Conservation (phyloP, 64 coral and sea anemone species). For the Montipora efflorescens region DNA sequence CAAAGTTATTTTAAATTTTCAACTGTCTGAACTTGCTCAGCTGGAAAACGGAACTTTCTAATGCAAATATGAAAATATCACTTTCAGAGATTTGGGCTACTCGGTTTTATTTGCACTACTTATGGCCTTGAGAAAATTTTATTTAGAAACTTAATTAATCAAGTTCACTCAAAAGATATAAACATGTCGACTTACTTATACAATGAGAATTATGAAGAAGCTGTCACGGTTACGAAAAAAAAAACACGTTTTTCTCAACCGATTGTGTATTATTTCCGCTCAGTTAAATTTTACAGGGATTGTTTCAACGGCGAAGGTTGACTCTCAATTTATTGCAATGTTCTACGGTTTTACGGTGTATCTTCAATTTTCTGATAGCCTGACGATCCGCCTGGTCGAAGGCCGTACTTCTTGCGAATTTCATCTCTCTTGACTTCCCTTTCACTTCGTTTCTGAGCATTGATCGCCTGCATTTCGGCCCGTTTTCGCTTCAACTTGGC, state of each 20-base stretch:
- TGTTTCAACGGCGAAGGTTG: too few relatives aligned
- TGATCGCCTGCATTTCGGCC: conserved; percentile 76
- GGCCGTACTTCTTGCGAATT: conserved; percentile 94
- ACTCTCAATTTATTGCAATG: too few relatives aligned
- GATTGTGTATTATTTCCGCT: too few relatives aligned
- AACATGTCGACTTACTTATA: neutral
- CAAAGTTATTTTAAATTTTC: too few relatives aligned
- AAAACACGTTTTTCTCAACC: too few relatives aligned
- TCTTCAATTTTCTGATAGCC: conserved; percentile 82
- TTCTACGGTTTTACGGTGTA: neutral
- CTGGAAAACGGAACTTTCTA: neutral
- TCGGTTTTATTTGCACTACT: too few relatives aligned
- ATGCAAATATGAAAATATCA: neutral
- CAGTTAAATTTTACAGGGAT: too few relatives aligned
- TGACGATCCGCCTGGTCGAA: conserved; percentile 62
- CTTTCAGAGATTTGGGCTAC: neutral
- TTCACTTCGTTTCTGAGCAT: conserved; percentile 81
- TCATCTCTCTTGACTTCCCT: conserved; percentile 78
- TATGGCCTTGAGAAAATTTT: neutral
- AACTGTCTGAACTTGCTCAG: neutral
- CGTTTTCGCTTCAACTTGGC: conserved; percentile 87
- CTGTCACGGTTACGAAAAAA: too few relatives aligned
- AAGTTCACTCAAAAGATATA: neutral
- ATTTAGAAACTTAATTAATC: neutral
- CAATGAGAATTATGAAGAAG: too few relatives aligned